Evolutionary conservation across 2,888 invertebrate genomes (phyloP).

Genomic region (Himalopsyche tibetana): DNA sequence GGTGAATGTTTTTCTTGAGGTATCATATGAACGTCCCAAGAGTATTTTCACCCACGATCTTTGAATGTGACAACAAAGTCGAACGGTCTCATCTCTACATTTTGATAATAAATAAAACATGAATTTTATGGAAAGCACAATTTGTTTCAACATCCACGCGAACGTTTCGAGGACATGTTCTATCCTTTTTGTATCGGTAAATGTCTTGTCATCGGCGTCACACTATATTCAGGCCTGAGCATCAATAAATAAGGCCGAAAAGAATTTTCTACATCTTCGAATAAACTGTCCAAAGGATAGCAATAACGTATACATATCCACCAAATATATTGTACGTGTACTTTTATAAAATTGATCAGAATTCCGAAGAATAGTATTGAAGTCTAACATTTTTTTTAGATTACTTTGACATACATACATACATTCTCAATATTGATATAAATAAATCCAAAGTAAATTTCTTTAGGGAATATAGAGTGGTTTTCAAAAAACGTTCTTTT

Average conservation of each 20-base stretch:
- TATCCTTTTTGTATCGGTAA: conserved; percentile 41
- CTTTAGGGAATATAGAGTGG: too few relatives aligned
- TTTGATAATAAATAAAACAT: conserved; percentile 54
- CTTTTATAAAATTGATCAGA: neutral
- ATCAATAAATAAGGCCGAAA: conserved; percentile 37
- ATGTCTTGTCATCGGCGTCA: conserved; percentile 29
- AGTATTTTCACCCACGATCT: conserved; percentile 44
- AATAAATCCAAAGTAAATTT: too few relatives aligned
- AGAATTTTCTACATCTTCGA: neutral
- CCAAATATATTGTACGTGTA: conserved; percentile 1
- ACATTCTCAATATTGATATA: too few relatives aligned
- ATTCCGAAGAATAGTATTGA: too few relatives aligned
- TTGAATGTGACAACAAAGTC: conserved; percentile 48
- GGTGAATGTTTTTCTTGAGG: too few relatives aligned
- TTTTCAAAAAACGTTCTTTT: too few relatives aligned
- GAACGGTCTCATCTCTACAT: conserved; percentile 46
- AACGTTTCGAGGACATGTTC: conserved; percentile 19
- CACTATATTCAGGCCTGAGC: conserved; percentile 19
- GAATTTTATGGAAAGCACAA: conserved; percentile 48
- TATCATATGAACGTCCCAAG: neutral
- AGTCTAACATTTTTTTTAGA: too few relatives aligned
- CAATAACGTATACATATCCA: conserved; percentile 35
- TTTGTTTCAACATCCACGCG: conserved; percentile 49
- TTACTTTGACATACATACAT: too few relatives aligned
- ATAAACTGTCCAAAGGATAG: conserved; percentile 9